phyloP scores from a whole-genome alignment of 2,113 vertebrate genomes.

The Bothrops jararaca region DNA sequence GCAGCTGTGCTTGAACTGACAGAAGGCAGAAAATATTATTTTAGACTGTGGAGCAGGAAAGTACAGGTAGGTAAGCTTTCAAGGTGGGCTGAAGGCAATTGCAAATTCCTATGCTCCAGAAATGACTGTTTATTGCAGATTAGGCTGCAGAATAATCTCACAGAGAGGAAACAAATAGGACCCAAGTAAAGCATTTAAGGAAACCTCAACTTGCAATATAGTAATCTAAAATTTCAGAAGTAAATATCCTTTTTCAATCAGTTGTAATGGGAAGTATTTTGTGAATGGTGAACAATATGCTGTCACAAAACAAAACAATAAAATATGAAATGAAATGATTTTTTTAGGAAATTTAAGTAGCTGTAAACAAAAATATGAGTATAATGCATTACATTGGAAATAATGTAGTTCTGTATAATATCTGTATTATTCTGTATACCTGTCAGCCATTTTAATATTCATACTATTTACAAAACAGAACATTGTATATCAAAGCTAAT shows the following conservation, averaged over 20 bases:
- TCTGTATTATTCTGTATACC: too few species aligned
- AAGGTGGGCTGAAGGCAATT: neutral
- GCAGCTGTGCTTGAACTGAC: neutral
- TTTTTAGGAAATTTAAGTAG: neutral
- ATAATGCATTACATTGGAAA: neutral
- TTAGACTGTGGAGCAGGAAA: neutral
- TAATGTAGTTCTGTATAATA: neutral
- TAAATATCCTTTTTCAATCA: neutral
- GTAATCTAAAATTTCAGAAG: neutral
- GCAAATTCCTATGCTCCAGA: neutral
- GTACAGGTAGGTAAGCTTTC: neutral
- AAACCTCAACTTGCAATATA: neutral
- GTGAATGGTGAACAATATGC: neutral
- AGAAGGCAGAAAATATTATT: neutral
- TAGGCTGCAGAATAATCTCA: neutral
- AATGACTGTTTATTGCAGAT: neutral
- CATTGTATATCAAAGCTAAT: neutral
- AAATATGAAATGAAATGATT: neutral
- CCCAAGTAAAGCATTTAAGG: neutral
- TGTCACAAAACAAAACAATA: neutral
- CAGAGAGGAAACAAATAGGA: neutral
- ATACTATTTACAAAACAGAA: neutral
- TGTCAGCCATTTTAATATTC: neutral
- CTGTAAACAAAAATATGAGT: conserved; percentile 1
- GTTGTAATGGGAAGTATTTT: neutral